Conservation (phyloP, 2,113 vertebrate species). For the Suricata suricatta region DNA sequence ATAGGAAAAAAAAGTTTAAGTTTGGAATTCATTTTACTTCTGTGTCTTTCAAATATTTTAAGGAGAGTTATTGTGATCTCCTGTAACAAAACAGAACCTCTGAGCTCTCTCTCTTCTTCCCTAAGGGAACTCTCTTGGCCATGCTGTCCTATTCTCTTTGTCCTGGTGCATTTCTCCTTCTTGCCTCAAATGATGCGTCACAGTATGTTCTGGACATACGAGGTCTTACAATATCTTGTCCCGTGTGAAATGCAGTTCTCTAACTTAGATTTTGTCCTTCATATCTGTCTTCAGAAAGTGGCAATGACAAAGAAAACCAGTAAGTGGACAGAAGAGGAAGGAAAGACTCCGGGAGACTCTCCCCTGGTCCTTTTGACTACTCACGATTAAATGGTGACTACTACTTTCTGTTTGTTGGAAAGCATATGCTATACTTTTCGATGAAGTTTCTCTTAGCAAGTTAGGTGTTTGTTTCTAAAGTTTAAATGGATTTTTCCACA, state of each 20-base stretch:
- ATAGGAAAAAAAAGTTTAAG: neutral
- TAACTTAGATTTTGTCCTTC: neutral
- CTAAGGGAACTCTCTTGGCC: neutral
- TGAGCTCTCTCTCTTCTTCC: fast-evolving
- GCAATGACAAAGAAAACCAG: neutral
- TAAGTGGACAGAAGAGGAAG: neutral
- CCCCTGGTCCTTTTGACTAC: neutral
- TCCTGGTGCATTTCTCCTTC: neutral
- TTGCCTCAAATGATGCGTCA: neutral
- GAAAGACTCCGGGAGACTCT: neutral
- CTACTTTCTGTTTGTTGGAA: neutral
- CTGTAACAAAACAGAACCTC: too few species aligned
- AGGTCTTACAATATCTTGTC: neutral
- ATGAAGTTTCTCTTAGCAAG: neutral
- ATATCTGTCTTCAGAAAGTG: neutral
- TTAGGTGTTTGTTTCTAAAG: neutral
- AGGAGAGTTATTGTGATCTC: neutral
- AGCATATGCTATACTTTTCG: neutral
- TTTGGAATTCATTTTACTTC: neutral
- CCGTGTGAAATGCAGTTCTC: neutral
- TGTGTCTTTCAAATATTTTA: neutral
- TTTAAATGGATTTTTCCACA: neutral
- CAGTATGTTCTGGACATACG: neutral
- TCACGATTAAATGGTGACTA: neutral
- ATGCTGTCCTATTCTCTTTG: neutral